Conservation (phyloP, 2,797 vertebrate genomes). For the Microtus agrestis region DNA sequence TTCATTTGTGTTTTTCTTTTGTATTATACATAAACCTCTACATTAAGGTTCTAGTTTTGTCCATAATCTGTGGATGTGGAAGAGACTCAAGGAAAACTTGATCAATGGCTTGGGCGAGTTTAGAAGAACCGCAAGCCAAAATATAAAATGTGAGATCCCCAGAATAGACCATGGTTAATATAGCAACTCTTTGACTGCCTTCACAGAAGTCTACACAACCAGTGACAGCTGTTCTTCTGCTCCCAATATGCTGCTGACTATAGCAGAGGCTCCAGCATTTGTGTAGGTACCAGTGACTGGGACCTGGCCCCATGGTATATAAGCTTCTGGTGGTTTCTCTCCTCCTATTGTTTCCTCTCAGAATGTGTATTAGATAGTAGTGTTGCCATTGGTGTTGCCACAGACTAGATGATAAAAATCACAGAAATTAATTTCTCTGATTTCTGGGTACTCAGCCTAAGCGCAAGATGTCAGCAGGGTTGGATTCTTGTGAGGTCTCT, state of each 20-base stretch:
- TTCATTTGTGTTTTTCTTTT: neutral
- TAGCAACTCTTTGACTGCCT: neutral
- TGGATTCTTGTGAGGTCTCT: neutral
- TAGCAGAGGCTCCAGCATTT: neutral
- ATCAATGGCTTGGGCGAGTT: neutral
- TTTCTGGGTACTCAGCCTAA: neutral
- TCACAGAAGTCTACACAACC: neutral
- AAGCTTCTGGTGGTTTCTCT: neutral
- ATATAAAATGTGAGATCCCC: neutral
- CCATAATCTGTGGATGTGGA: neutral
- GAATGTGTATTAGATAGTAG: no score
- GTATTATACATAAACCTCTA: neutral
- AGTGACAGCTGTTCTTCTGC: no score
- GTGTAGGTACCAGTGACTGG: neutral
- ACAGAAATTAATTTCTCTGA: neutral
- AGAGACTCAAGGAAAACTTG: neutral
- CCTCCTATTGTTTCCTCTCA: neutral
- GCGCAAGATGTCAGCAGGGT: neutral
- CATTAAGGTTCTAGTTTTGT: no score
- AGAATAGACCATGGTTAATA: fast-evolving
- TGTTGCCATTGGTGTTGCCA: no score
- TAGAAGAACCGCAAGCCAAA: neutral
- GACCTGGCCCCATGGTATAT: no score
- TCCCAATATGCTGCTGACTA: no score
- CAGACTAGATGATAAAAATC: neutral